Percentiles rank a stretch among this genome's conserved stretches.
Conservation (phyloP, 2,888 invertebrate species). For the Theretra japonica region DNA sequence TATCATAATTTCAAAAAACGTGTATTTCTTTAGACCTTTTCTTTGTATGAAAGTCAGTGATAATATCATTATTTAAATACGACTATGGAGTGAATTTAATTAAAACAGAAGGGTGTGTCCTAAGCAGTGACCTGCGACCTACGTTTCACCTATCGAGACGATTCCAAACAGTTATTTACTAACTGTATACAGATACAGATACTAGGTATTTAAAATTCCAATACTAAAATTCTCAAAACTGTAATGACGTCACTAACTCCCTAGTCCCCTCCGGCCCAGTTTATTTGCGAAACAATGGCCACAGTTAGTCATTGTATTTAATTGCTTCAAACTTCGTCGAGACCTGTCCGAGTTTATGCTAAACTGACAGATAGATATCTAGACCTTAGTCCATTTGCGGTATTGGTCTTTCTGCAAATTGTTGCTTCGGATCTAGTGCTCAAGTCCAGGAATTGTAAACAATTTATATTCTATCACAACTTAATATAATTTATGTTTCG, state of each 20-base stretch:
- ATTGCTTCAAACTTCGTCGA: slow-evolving; percentile 15
- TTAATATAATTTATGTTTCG: no score
- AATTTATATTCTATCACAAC: no score
- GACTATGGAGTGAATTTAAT: no score
- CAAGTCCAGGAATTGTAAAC: not conserved
- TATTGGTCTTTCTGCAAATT: not conserved
- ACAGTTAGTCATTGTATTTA: slow-evolving; percentile 5
- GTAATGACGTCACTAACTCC: not conserved
- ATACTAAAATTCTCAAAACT: not conserved
- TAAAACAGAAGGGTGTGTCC: no score
- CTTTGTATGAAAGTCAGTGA: no score
- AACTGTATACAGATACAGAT: no score
- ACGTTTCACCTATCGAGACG: no score
- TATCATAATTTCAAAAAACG: no score
- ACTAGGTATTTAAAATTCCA: not conserved
- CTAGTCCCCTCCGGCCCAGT: not conserved
- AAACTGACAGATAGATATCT: slow-evolving; percentile 13
- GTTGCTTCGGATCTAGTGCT: not conserved
- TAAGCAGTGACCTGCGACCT: no score
- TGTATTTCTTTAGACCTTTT: no score
- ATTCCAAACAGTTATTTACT: no score
- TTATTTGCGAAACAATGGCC: not conserved
- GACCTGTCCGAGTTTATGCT: slow-evolving; percentile 7
- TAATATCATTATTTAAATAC: no score
- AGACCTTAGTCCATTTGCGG: not conserved